These are phyloP conservation scores for Entosphenus tridentatus DNA, from an alignment of 2,113 vertebrate genomes.

Conservation along the genomic window DNA sequence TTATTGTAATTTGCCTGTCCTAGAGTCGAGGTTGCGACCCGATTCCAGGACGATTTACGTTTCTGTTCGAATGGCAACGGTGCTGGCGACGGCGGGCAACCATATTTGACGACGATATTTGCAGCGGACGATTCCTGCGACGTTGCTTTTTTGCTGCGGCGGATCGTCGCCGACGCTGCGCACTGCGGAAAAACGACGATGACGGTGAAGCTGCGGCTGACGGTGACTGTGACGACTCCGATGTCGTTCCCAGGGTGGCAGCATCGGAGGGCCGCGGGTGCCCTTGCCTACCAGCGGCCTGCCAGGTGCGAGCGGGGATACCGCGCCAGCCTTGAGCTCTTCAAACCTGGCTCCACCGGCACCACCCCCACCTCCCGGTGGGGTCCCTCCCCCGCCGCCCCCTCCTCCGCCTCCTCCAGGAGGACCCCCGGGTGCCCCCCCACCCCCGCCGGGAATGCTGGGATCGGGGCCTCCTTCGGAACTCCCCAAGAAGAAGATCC, in stretches of 20 bases:
- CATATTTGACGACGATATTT: too few relatives aligned
- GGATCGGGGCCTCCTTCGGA: conserved; percentile 35
- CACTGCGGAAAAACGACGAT: too few relatives aligned
- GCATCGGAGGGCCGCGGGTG: conserved; percentile 29
- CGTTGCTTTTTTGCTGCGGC: too few relatives aligned
- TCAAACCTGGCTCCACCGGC: conserved; percentile 24
- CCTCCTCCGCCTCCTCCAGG: conserved; percentile 53
- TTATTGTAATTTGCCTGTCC: too few relatives aligned
- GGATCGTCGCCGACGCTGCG: too few relatives aligned
- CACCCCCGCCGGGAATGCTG: conserved; percentile 24
- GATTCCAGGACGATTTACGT: too few relatives aligned
- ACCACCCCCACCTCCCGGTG: conserved; percentile 20
- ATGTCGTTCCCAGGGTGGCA: conserved; percentile 30
- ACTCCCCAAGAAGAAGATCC: conserved; percentile 71
- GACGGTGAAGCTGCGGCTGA: too few relatives aligned
- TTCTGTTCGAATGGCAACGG: too few relatives aligned
- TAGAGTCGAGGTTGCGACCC: too few relatives aligned
- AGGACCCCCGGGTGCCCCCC: conserved; percentile 46
- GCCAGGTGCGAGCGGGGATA: conserved; percentile 16
- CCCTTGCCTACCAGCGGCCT: conserved; percentile 42
- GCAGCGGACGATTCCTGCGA: too few relatives aligned
- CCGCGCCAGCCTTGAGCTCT: conserved; percentile 21
- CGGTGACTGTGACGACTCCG: too few relatives aligned
- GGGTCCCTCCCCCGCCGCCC: conserved; percentile 19
- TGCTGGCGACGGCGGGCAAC: too few relatives aligned